phyloP scores from a whole-genome alignment of 2,797 vertebrate species.

The Pagetopsis macropterus region DNA sequence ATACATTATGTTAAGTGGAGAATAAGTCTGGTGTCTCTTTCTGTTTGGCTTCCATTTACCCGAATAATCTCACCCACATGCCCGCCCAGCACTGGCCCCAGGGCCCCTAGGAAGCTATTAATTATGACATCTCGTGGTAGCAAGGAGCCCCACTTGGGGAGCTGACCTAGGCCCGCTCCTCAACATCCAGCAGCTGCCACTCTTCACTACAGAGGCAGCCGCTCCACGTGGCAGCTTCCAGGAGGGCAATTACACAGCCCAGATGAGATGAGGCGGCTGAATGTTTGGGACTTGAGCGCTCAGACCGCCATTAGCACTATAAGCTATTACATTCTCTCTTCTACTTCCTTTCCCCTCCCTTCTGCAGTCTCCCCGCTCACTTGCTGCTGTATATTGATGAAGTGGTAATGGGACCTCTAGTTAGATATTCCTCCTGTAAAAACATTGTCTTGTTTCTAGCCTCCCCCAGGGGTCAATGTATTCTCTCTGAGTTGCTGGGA shows the following conservation, averaged over 20 bases:
- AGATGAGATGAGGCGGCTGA: conserved; percentile 75
- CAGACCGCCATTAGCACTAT: conserved; percentile 75
- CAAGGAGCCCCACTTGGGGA: conserved; percentile 71
- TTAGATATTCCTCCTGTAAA: conserved; percentile 78
- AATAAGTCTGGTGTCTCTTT: conserved; percentile 56
- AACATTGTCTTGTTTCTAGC: conserved; percentile 77
- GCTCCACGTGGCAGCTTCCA: conserved; percentile 73
- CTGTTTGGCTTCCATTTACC: conserved; percentile 68
- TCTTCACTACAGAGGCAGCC: conserved; percentile 70
- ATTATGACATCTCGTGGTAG: conserved; percentile 81
- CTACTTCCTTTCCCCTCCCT: conserved; percentile 26
- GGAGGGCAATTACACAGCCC: conserved; percentile 78
- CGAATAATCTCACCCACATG: conserved; percentile 49
- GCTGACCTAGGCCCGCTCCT: conserved; percentile 72
- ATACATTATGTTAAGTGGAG: conserved; percentile 72
- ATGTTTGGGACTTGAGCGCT: conserved; percentile 75
- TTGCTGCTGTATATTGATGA: conserved; percentile 77
- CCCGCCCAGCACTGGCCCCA: conserved; percentile 43
- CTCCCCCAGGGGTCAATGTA: conserved; percentile 78
- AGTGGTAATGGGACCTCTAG: conserved; percentile 76
- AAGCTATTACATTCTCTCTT: conserved; percentile 67
- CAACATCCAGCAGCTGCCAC: conserved; percentile 81
- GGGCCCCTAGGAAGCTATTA: conserved; percentile 75
- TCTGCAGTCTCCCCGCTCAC: conserved; percentile 47
- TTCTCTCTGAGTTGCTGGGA: conserved; percentile 70